Base-by-base conservation (phyloP, 2,888 invertebrate species). In the Entomobrya multifasciata region DNA sequence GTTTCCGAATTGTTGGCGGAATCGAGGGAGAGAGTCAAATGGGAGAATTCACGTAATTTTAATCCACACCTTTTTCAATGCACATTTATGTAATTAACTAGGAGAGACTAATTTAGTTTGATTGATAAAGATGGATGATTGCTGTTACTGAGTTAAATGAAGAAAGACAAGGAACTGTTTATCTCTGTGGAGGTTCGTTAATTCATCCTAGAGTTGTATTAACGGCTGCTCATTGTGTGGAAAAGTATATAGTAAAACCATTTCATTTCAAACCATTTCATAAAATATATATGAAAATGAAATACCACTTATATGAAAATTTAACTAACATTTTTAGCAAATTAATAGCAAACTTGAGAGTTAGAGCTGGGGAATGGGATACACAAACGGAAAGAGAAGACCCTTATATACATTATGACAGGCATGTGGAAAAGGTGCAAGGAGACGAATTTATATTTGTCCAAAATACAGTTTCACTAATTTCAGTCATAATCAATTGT, bases 311-410 rank as follows among this genome's bases (percentile, higher is more conserved):
- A n/a, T n/a, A n/a, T n/a, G n/a, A n/a, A n/a, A n/a, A n/a, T n/a
- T 76, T 76, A 1, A 22, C 89, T 89, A 82, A 87, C 25, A 72
- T 79, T 13, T 74, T 36, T 8, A 79, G 79, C 20, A 79, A 79
- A 30, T 17, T 25, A 4, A 10, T 36, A 17, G 65, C 87, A 10
- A 88, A 89, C 0, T 91, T 96, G 72, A 93, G 93, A 91, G 93
- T 95, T 0, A 93, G 96, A 0, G 95, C 95, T 0, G 96, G 96
- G 0, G 96, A 96, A 92, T 97, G 96, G 96, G 96, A 96, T 92
- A 96, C 96, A 0, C 95, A 96, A 92, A 95, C 95, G 0, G 94
- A 94, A 52, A 94, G 94, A 60, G 96, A 97, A 92, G 79, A 79
- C n/a, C 79, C 79, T 3, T 79, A 27, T n/a, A 25, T 49, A 13